Evolutionary conservation across 2,888 invertebrate species (phyloP).

Genomic region (Leptodirus hochenwartii): DNA sequence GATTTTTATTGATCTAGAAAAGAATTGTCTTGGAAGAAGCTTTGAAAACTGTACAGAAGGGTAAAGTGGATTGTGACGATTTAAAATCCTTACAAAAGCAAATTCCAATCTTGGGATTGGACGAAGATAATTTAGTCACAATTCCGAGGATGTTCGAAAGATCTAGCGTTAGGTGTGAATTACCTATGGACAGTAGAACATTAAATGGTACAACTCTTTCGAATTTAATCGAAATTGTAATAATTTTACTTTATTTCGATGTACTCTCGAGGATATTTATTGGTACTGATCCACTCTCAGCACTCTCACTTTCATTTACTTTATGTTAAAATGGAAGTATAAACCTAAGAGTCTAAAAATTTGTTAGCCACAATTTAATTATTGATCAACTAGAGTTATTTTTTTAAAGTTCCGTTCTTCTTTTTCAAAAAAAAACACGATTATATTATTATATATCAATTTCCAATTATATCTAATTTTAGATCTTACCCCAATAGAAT

Average conservation of each 20-base stretch:
- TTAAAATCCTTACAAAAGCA: conserved; percentile 32
- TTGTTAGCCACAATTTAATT: too few relatives aligned
- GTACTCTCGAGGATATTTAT: too few relatives aligned
- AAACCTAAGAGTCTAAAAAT: too few relatives aligned
- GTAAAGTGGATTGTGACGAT: conserved; percentile 28
- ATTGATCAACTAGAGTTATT: too few relatives aligned
- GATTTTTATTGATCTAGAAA: conserved; percentile 28
- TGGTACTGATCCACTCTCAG: too few relatives aligned
- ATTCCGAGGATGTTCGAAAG: conserved; percentile 60
- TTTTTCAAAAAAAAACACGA: neutral
- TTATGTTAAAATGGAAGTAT: too few relatives aligned
- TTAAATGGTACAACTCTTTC: conserved; percentile 31
- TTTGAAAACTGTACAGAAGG: conserved; percentile 26
- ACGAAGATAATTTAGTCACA: conserved; percentile 41
- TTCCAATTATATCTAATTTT: conserved; percentile 2
- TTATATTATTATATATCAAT: too few relatives aligned
- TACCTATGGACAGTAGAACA: conserved; percentile 46
- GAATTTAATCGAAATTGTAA: too few relatives aligned
- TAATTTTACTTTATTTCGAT: neutral
- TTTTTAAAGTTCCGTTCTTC: too few relatives aligned
- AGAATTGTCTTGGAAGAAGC: conserved; percentile 52
- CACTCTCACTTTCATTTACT: too few relatives aligned
- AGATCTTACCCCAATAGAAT: conserved; percentile 38
- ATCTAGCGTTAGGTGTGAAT: conserved; percentile 52
- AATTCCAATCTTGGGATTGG: conserved; percentile 30